Evolutionary conservation across 2,888 invertebrate genomes (phyloP).

Genomic region (Patella depressa): DNA sequence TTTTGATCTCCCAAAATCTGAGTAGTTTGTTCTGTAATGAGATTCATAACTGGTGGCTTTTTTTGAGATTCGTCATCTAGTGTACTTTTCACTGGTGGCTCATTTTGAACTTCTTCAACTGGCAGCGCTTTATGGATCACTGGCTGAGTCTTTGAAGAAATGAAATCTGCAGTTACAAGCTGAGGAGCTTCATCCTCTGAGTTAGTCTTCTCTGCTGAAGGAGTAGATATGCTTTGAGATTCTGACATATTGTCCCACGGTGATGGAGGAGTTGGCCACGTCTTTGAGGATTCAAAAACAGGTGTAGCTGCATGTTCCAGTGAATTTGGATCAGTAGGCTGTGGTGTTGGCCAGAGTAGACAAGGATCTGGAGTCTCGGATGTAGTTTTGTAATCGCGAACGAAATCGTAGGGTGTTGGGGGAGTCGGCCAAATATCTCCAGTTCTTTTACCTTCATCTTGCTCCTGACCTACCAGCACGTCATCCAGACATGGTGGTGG

Average conservation of each 20-base stretch:
- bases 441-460: neutral
- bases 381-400: neutral
- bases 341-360: neutral
- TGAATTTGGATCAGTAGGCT: neutral
- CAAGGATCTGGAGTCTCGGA: neutral
- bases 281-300: neutral
- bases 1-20: conserved; percentile 5
- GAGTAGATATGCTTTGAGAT: too few relatives aligned
- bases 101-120: too few relatives aligned
- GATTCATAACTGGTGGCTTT: conserved; percentile 14
- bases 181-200: neutral
- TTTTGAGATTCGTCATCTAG: neutral
- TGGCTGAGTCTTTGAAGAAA: neutral
- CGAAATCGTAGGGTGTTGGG: neutral
- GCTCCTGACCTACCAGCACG: neutral
- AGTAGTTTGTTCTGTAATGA: conserved; percentile 7
- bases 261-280: neutral
- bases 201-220: neutral
- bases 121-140: too few relatives aligned
- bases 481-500: neutral
- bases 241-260: neutral
- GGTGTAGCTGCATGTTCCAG: neutral
- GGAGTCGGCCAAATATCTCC: neutral
- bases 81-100: neutral
- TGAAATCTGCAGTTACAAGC: neutral